Base-by-base conservation (phyloP, 1,140 invertebrate genomes). In the Oncopeltus fasciatus region DNA sequence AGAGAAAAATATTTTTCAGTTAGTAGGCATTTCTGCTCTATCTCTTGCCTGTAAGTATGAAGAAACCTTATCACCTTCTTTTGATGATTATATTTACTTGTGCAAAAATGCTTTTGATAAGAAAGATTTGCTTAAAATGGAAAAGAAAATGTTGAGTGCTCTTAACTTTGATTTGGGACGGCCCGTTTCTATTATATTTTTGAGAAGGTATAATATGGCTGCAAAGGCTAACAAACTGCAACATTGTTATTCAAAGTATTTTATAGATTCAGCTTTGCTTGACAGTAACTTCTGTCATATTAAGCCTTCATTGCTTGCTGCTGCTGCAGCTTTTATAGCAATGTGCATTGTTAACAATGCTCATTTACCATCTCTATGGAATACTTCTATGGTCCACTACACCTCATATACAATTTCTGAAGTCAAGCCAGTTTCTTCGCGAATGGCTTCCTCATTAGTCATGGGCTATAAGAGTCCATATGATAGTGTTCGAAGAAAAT, bases 201-300 rank as follows among this genome's bases (percentile, higher is more conserved):
- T 62, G 2, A 56, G 61, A 21, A 62, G 61, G 29, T 62, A 33
- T 12, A 62, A 57, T 57, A 47, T 62, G 29, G 61, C 61, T 26
- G 49, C 61, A 14, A 56, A 49, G 43, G 43, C 47, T n/a, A 24
- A 46, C 31, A 26, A 33, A 24, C 18, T 56, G 27, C 49, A 62
- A 57, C 53, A 62, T 44, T 47, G 14, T 46, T 62, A 56, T 62
- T 51, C 47, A 12, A 62, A 62, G 24, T 62, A 62, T 26, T 56
- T 62, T n/a, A 62, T 57, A 2, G 61, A 62, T 18, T 26, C 57
- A 16, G 61, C 51, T 26, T 31, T 56, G 21, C 5, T 62, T 20
- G 49, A 57, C 31, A n/a, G 2, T n/a, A 9, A 5, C 14, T 44
- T 62, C 3, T 31, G 26, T n/a, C 24, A 57, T 56, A 21, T 38